Conservation (phyloP, 2,888 invertebrate genomes). For the Dasysyrphus tricinctus region DNA sequence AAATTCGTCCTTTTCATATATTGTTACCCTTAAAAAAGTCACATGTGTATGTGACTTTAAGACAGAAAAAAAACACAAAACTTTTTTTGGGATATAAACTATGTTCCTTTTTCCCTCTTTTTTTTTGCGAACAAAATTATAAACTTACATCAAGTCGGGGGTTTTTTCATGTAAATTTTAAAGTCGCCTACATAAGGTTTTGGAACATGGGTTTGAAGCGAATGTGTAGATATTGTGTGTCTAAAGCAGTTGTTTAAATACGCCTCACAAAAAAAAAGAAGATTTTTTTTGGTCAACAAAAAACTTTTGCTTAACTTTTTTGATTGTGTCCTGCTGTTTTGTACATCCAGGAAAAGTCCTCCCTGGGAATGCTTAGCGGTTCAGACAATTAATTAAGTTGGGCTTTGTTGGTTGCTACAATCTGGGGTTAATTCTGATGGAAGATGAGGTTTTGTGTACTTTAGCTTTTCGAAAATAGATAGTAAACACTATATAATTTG, state of each 20-base stretch:
- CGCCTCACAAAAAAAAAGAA: neutral
- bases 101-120: neutral
- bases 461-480: neutral
- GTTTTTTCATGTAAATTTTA: neutral
- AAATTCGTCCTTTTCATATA: neutral
- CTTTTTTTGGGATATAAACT: neutral
- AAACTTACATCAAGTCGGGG: neutral
- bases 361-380: constrained; percentile 27
- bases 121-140: neutral
- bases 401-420: constrained; percentile 30
- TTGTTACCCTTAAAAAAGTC: constrained; percentile 1
- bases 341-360: neutral
- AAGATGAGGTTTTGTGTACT: neutral
- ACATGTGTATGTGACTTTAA: neutral
- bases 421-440: neutral
- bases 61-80: neutral
- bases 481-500: neutral
- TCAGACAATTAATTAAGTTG: constrained; percentile 45
- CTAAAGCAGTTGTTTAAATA: neutral
- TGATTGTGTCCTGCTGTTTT: constrained; percentile 16
- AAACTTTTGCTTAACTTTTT: constrained; percentile 18
- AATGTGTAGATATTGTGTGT: neutral
- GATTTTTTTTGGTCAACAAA: neutral
- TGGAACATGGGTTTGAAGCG: neutral
- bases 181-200: neutral